Percentiles rank a stretch among this genome's conserved stretches.
Evolutionary conservation across 2,797 vertebrate species (phyloP).

Genomic region (Muscicapa striata): DNA sequence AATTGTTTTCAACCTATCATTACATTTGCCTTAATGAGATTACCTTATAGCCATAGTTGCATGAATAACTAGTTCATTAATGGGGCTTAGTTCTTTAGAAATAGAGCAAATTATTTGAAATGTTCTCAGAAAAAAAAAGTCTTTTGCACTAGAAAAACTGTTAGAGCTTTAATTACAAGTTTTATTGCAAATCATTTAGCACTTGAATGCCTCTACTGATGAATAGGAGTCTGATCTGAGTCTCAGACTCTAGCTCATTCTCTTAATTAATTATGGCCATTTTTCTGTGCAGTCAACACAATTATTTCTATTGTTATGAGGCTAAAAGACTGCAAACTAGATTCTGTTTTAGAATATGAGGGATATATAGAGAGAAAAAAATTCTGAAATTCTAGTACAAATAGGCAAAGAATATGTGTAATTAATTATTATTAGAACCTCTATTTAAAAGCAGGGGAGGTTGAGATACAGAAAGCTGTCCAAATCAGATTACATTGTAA

Average conservation of each 20-base stretch:
- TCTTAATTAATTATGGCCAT: constrained; percentile 6
- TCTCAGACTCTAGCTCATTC: not conserved
- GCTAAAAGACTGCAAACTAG: not conserved
- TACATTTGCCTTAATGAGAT: not conserved
- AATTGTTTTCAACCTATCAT: not conserved
- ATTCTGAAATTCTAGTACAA: not conserved
- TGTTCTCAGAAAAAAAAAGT: not conserved
- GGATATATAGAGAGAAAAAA: not conserved
- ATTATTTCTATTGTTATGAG: not conserved
- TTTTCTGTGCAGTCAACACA: not conserved
- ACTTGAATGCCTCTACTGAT: not conserved
- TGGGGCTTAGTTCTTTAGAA: not conserved
- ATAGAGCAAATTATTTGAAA: not conserved
- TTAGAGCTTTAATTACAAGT: not conserved
- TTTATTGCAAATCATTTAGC: not conserved
- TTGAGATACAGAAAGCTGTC: not conserved
- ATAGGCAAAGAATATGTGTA: not conserved
- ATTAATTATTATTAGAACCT: not conserved
- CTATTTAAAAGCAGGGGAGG: not conserved
- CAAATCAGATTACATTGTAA: not conserved
- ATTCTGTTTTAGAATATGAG: not conserved
- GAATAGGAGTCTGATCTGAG: not conserved
- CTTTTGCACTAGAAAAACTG: not conserved
- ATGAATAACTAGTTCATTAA: not conserved
- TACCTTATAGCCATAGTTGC: not conserved